Evolutionary conservation across 2,888 invertebrate species (phyloP), one percentile per base, ranked within the genome.

Genomic region (Asteroscopus sphinx): DNA sequence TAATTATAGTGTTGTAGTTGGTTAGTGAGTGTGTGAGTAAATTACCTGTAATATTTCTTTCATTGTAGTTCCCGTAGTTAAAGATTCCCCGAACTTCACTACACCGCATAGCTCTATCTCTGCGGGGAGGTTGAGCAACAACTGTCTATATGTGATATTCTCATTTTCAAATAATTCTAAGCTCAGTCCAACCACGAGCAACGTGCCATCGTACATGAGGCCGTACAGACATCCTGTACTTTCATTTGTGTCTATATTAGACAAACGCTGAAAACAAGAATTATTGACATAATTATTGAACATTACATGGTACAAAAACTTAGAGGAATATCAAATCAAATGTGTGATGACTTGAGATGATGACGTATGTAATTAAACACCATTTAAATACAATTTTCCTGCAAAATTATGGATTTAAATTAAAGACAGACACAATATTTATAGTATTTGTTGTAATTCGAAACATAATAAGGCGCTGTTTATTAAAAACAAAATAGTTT

Each of bases 31-130:
- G n/a, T n/a, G n/a, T 37, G 12, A 11, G 40, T 45, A 17, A 51
- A 30, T 77, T 80, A 93, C 94, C 87, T 95, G 95, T 35, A 95
- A 83, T 73, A 95, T 95, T 83, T 96, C 96, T 81, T 95, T 96
- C 21, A 96, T 91, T 77, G 96, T 95, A 3, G 95, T 95, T 73
- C 96, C 95, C 39, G 95, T 93, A 67, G 95, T 95, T 37, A 95
- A 87, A 42, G 94, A 94, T 72, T 96, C 95, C 15, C 95, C 95
- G 66, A 96, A 95, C 77, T 96, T 96, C 12, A 97, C 95, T 54
- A 96, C 94, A 21, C 97, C 97, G 83, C 97, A 97, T 45, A 97
- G 91, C 88, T 97, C 97, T 59, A 97, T 89, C 86, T 97, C 97
- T 1, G 96, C 96, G 12, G 97, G 97, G 78, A 97, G 95, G 77